Conservation (phyloP, 2,113 vertebrate species). For the Gobius niger region DNA sequence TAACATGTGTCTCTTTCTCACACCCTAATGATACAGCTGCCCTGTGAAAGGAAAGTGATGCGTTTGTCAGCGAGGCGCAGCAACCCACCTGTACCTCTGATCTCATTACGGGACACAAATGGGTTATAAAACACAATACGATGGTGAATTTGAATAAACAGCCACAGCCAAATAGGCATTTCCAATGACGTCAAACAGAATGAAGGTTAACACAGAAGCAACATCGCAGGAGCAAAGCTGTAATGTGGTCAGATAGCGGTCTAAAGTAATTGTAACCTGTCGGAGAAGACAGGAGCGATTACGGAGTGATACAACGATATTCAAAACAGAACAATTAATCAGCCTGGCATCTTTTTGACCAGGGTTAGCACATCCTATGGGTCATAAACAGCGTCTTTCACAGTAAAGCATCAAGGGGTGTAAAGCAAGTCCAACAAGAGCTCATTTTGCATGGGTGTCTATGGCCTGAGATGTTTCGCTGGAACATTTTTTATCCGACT, state of each 20-base stretch:
- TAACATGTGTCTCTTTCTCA: background rate
- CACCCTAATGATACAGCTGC: background rate
- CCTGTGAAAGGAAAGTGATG: background rate
- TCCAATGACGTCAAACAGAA: background rate
- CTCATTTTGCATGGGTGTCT: too few relatives aligned
- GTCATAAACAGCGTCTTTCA: too few relatives aligned
- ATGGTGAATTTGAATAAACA: background rate
- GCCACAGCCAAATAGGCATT: too few relatives aligned
- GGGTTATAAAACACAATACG: background rate
- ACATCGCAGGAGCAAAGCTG: background rate
- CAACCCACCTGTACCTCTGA: slow-evolving; percentile 5
- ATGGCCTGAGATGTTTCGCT: too few relatives aligned
- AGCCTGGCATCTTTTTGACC: too few relatives aligned
- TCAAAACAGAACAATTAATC: too few relatives aligned
- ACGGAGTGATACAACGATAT: too few relatives aligned
- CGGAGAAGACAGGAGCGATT: background rate
- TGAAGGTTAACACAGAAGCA: background rate
- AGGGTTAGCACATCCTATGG: too few relatives aligned
- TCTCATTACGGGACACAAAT: slow-evolving; percentile 7
- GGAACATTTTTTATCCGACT: too few relatives aligned
- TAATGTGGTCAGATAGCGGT: too few relatives aligned
- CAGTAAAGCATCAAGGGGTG: too few relatives aligned
- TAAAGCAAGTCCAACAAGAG: too few relatives aligned
- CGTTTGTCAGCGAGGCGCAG: background rate
- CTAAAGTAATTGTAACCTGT: background rate